A percentile compares a stretch with the other conserved stretches of the same genome.
Conservation (phyloP, 2,888 invertebrate species). For the Apodemia mormo region DNA sequence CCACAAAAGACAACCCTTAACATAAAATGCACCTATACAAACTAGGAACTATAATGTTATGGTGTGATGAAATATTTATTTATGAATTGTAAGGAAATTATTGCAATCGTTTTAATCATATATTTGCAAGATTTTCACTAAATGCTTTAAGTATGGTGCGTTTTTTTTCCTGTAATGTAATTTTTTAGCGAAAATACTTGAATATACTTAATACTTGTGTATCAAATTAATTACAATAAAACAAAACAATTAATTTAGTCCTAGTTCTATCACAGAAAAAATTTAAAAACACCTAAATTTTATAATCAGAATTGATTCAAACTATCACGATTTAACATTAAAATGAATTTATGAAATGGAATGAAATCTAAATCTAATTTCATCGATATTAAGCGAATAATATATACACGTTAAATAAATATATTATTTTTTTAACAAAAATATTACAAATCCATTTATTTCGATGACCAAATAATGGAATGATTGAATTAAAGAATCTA, state of each 20-base stretch:
- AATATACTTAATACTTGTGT: constrained; percentile 5
- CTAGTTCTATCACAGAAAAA: constrained; percentile 80
- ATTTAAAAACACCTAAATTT: constrained; percentile 50
- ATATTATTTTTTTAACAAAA: constrained; percentile 9
- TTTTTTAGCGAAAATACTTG: constrained; percentile 9
- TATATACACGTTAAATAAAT: constrained; percentile 4
- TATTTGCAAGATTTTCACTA: constrained; percentile 12
- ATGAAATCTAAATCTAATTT: constrained; percentile 21
- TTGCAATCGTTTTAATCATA: constrained; percentile 7
- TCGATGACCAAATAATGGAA: constrained; percentile 51
- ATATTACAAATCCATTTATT: constrained; percentile 31
- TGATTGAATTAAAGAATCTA: constrained; percentile 52
- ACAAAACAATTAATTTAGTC: constrained; percentile 46
- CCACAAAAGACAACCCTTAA: constrained; percentile 45
- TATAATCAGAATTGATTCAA: constrained; percentile 33
- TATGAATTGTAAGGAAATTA: constrained; percentile 14
- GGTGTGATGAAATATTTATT: constrained; percentile 40
- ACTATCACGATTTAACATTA: constrained; percentile 24
- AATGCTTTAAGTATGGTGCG: constrained; percentile 3
- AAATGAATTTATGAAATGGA: constrained; percentile 25
- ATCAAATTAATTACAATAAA: constrained; percentile 28
- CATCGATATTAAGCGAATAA: constrained; percentile 17
- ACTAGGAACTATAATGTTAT: constrained; percentile 65
- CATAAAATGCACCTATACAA: constrained; percentile 74
- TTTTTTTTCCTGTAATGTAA: neutral